Percentiles rank a stretch among this genome's conserved stretches.
phyloP scores from a whole-genome alignment of 2,113 vertebrate species.

The Paramormyrops kingsleyae region DNA sequence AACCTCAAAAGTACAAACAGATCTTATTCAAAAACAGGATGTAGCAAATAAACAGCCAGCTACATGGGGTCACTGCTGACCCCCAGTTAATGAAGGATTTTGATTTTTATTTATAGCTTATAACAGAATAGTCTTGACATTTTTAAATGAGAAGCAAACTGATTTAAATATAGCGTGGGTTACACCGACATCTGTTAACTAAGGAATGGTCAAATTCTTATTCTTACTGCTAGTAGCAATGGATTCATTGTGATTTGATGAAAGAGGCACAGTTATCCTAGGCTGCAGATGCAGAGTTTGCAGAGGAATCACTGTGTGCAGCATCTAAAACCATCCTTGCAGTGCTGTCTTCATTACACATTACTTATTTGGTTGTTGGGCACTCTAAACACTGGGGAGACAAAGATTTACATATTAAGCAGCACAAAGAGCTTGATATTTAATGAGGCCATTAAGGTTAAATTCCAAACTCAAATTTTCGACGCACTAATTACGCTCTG shows the following conservation, averaged over 20 bases:
- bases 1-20: neutral
- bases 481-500: neutral
- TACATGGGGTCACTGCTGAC: neutral
- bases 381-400: neutral
- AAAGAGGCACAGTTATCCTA: neutral
- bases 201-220: neutral
- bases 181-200: neutral
- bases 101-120: neutral
- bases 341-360: neutral
- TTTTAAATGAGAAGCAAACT: neutral
- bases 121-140: neutral
- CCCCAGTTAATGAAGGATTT: neutral
- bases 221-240: neutral
- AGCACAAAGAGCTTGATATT: neutral
- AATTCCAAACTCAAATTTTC: neutral
- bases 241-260: neutral
- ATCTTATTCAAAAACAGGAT: neutral
- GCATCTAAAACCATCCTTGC: neutral
- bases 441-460: conserved; percentile 2
- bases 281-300: neutral
- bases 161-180: neutral
- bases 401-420: conserved; percentile 1
- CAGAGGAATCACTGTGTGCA: neutral
- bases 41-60: neutral
- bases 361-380: neutral